These are phyloP conservation scores for Scaptodrosophila latifasciaeformis DNA, from an alignment of 2,888 invertebrate species.

Conservation along the genomic window DNA sequence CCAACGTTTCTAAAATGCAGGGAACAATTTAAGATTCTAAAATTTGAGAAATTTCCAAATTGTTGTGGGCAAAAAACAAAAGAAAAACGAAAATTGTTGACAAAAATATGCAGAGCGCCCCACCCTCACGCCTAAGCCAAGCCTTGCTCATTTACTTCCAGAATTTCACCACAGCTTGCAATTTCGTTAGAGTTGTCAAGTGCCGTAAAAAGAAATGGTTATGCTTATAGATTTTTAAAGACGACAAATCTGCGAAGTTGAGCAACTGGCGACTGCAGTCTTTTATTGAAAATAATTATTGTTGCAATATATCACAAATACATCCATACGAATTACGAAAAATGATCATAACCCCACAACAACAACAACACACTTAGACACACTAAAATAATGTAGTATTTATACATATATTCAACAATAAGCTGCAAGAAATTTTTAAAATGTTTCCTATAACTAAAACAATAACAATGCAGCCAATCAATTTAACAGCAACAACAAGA, in stretches of 20 bases:
- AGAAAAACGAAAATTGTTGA: constrained; percentile 32
- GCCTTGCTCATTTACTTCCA: no score
- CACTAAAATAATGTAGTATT: constrained; percentile 6
- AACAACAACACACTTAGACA: constrained; percentile 9
- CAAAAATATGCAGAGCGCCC: neutral
- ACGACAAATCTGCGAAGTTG: no score
- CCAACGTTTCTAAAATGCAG: constrained; percentile 62
- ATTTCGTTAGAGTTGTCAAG: no score
- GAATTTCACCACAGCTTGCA: no score
- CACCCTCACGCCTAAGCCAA: no score
- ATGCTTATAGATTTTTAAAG: constrained; percentile 35
- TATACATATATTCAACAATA: constrained; percentile 39
- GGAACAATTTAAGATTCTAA: constrained; percentile 69
- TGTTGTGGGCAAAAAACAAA: constrained; percentile 6
- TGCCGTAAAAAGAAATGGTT: constrained; percentile 19
- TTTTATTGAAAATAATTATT: constrained; percentile 38
- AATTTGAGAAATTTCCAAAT: constrained; percentile 24
- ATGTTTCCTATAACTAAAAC: constrained; percentile 28
- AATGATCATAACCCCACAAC: constrained; percentile 13
- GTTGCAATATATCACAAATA: constrained; percentile 53
- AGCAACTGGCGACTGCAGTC: no score
- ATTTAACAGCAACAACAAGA: constrained; percentile 23
- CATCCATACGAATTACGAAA: constrained; percentile 14
- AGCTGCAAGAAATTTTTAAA: constrained; percentile 30
- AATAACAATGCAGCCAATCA: constrained; percentile 29